A percentile compares a stretch with the other conserved stretches of the same genome.
phyloP scores from a whole-genome alignment of 2,797 vertebrate genomes.

The Urophycis tenuis region DNA sequence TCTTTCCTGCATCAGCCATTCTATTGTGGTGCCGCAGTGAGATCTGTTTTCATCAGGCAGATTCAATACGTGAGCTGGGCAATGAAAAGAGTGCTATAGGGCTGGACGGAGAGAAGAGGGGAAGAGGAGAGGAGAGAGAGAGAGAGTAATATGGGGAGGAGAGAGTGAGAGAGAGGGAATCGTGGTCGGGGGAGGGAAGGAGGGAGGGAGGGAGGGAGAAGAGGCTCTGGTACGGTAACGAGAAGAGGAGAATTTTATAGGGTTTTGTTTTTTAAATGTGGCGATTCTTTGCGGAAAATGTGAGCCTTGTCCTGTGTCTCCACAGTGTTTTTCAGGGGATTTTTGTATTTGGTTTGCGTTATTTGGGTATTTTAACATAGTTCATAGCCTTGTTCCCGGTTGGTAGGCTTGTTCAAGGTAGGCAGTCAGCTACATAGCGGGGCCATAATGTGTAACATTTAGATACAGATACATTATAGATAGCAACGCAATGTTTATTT shows the following conservation, averaged over 20 bases:
- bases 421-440: background rate
- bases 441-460: background rate
- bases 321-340: constrained; percentile 60
- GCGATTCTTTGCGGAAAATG: constrained; percentile 61
- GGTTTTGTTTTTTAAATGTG: constrained; percentile 34
- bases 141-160: constrained; percentile 1
- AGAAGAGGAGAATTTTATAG: constrained; percentile 52
- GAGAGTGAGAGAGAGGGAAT: background rate
- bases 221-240: constrained; percentile 34
- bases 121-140: constrained; percentile 27
- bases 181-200: background rate
- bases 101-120: constrained; percentile 60
- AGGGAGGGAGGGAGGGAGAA: constrained; percentile 6
- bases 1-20: constrained; percentile 77
- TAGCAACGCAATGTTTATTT: background rate
- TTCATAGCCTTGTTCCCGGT: background rate
- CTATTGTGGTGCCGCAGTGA: constrained; percentile 77
- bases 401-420: no score
- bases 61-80: constrained; percentile 74
- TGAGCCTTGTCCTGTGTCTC: constrained; percentile 50
- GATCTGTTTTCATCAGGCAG: constrained; percentile 81
- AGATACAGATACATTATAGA: background rate
- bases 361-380: background rate
- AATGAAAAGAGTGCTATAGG: constrained; percentile 69
- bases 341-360: background rate